Evolutionary conservation across 2,797 vertebrate genomes (phyloP).

Genomic region (Cottoperca gobio): DNA sequence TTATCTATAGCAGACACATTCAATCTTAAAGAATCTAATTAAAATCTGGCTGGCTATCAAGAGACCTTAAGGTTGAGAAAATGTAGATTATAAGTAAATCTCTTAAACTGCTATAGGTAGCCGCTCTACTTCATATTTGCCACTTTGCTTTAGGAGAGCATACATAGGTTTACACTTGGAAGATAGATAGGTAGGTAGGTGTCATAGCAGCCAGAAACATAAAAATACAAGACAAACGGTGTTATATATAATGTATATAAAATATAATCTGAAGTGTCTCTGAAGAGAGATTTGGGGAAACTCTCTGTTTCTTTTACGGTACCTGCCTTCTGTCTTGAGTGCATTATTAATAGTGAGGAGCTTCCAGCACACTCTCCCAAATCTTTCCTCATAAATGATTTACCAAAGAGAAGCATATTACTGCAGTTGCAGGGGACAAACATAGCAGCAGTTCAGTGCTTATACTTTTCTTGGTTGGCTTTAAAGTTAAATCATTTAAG

Average conservation of each 20-base stretch:
- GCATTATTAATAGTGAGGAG: constrained; percentile 31
- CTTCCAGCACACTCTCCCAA: constrained; percentile 7
- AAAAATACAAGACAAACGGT: too few species aligned
- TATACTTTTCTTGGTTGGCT: constrained; percentile 1
- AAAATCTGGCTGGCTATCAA: not conserved
- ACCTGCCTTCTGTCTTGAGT: constrained; percentile 14
- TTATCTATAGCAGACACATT: not conserved
- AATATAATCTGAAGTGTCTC: not conserved
- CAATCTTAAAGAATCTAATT: not conserved
- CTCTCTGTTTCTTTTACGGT: not conserved
- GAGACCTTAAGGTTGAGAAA: not conserved
- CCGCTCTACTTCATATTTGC: too few species aligned
- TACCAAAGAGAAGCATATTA: not conserved
- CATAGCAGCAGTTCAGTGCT: constrained; percentile 22
- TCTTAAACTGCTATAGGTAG: too few species aligned
- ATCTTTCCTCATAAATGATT: constrained; percentile 24
- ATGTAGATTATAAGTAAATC: too few species aligned
- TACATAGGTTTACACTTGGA: too few species aligned
- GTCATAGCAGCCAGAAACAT: too few species aligned
- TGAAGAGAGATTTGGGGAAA: not conserved
- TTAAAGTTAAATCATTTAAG: constrained; percentile 8
- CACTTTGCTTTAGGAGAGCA: too few species aligned
- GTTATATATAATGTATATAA: too few species aligned
- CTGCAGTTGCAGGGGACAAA: not conserved
- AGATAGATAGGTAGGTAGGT: too few species aligned